A percentile compares a stretch with the other conserved stretches of the same genome.
phyloP scores from a whole-genome alignment of 2,113 vertebrate species.

The Glareola pratincola region DNA sequence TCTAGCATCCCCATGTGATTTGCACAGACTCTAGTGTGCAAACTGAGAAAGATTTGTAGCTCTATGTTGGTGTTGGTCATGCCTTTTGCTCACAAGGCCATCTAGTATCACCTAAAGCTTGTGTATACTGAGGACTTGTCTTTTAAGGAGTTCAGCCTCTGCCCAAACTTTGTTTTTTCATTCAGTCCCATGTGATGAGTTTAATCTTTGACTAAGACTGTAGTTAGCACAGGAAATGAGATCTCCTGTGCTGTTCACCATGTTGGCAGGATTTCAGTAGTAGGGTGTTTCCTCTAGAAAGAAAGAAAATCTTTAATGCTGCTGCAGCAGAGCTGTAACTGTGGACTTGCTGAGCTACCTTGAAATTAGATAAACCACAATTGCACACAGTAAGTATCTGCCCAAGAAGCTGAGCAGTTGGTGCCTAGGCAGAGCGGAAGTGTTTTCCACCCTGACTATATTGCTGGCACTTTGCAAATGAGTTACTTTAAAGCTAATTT shows the following conservation, averaged over 20 bases:
- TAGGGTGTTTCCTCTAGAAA: background rate
- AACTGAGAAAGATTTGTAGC: background rate
- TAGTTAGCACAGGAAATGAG: background rate
- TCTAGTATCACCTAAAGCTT: background rate
- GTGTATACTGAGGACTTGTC: background rate
- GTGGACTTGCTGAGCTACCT: background rate
- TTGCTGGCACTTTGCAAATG: background rate
- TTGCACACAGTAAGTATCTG: background rate
- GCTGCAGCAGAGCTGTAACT: background rate
- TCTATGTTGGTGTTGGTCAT: background rate
- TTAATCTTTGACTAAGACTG: background rate
- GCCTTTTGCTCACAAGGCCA: background rate
- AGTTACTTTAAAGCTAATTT: background rate
- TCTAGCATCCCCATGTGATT: background rate
- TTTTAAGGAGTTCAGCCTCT: background rate
- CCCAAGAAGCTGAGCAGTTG: background rate
- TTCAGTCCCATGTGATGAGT: background rate
- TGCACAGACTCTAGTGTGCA: background rate
- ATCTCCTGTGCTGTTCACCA: background rate
- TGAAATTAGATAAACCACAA: background rate
- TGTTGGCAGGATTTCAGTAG: background rate
- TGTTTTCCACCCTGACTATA: background rate
- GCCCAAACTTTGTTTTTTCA: background rate
- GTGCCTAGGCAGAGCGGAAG: background rate
- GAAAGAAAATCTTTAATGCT: background rate